A percentile compares a stretch with the other conserved stretches of the same genome.
Conservation (phyloP, 2,797 vertebrate species). For the Petrocephalus sullivani region DNA sequence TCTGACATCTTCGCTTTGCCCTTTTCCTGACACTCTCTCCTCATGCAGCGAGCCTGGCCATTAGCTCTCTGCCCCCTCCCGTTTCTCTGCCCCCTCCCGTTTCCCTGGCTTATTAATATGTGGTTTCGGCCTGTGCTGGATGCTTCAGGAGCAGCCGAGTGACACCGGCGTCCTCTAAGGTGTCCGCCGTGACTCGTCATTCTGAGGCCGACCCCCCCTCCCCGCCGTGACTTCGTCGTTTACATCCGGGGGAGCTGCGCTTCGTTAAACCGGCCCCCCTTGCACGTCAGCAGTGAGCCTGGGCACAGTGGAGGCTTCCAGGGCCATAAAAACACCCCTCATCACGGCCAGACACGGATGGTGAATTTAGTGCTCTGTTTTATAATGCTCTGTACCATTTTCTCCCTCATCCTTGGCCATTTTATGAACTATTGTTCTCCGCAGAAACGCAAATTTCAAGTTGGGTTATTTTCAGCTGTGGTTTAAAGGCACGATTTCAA, state of each 20-base stretch:
- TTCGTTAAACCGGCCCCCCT: conserved; percentile 39
- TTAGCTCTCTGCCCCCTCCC: neutral
- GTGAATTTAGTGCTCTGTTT: conserved; percentile 29
- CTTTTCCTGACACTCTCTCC: neutral
- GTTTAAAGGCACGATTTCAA: neutral
- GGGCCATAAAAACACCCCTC: conserved; percentile 32
- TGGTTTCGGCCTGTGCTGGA: neutral
- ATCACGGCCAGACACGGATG: conserved; percentile 14
- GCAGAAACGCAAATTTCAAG: conserved; percentile 1
- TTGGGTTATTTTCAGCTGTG: neutral
- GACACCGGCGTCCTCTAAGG: neutral
- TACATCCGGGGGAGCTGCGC: conserved; percentile 40
- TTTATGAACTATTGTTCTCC: conserved; percentile 37
- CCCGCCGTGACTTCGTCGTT: conserved; percentile 14
- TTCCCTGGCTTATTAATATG: neutral
- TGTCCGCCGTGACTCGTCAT: neutral
- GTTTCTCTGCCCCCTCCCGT: neutral
- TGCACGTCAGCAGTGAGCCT: conserved; percentile 33
- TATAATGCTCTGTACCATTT: conserved; percentile 26
- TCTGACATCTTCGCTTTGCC: conserved; percentile 17
- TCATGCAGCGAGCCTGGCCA: neutral
- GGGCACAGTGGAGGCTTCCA: conserved; percentile 31
- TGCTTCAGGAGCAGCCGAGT: neutral
- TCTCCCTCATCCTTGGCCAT: conserved; percentile 19
- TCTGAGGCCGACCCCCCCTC: neutral